phyloP scores from a whole-genome alignment of 2,113 vertebrate genomes.

The Passer domesticus region DNA sequence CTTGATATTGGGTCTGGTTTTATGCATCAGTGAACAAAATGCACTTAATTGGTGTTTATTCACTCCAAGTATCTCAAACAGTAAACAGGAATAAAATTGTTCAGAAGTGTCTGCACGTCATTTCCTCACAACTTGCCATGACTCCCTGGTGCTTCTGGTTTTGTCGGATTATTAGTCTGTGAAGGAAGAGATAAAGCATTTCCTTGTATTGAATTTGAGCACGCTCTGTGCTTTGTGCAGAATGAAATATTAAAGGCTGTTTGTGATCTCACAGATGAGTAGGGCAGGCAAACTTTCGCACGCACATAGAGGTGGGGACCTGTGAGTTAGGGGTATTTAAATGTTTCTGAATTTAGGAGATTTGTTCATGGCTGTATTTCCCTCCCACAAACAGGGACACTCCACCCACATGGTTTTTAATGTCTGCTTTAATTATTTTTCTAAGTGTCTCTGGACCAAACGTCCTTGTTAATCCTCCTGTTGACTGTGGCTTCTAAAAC shows the following conservation, averaged over 20 bases:
- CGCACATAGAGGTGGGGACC: constrained; percentile 7
- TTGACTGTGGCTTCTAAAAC: not conserved
- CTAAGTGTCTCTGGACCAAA: not conserved
- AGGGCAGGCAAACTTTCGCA: constrained; percentile 75
- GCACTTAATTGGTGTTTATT: constrained; percentile 20
- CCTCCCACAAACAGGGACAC: not conserved
- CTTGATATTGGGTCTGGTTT: not conserved
- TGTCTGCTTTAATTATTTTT: not conserved
- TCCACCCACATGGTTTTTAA: not conserved
- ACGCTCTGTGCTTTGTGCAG: constrained; percentile 77
- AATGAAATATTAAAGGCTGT: constrained; percentile 90
- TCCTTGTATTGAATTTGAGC: constrained; percentile 83
- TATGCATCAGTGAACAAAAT: not conserved
- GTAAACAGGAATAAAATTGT: constrained; percentile 44
- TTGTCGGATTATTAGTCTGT: constrained; percentile 76
- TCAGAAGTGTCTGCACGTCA: constrained; percentile 35
- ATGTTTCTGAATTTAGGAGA: not conserved
- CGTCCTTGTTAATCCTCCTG: not conserved
- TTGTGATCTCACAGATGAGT: constrained; percentile 79
- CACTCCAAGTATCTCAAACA: constrained; percentile 52
- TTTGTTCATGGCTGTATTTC: not conserved
- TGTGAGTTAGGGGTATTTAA: constrained; percentile 55
- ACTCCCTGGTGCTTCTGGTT: constrained; percentile 64
- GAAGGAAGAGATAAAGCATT: constrained; percentile 80
- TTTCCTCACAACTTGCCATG: constrained; percentile 64